Base-by-base conservation (phyloP, 2,888 invertebrate species). In the Synergus itoensis region DNA sequence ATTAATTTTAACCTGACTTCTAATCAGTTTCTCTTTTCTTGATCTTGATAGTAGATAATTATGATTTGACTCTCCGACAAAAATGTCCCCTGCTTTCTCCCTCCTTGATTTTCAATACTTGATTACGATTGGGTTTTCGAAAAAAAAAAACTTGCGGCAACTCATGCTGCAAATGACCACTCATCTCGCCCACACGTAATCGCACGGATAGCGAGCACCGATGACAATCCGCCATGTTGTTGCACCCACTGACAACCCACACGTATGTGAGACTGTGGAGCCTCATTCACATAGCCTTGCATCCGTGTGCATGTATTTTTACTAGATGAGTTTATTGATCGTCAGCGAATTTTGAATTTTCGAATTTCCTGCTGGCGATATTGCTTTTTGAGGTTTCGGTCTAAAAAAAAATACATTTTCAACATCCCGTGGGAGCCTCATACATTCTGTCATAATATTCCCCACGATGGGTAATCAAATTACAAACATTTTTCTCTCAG, bases 181-280 rank as follows among this genome's bases (percentile, higher is more conserved):
- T 76, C 80, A 40, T 75, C 67, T 82, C 88, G 83, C 88, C 87
- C 83, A 86, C 86, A 84, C 83, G 83, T 84, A 79, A 84, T 85
- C 83, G 82, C 84, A 83, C 81, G 77, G 81, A 83, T 87, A 81
- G 83, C 86, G 84, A 87, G 87, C 86, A 82, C 84, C 83, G 88
- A 87, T 87, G 88, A 87, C 86, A 84, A 85, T 84, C 85, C 84
- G 87, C 87, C 88, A 87, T 87, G 85, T 87, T 88, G 86, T 87
- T 86, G 86, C 88, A 88, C 87, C 88, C 88, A 88, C 88, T 85
- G 87, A 85, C 88, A 86, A 81, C 86, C 86, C 87, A 88, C 87
- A 86, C 83, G 80, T 85, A 84, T 77, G 81, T 79, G 81, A 80
- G 80, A 81, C 81, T 80, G 69, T 78, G 79, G 79, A 77, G 81